phyloP scores from a whole-genome alignment of 2,113 vertebrate species.

The Nibea albiflora region DNA sequence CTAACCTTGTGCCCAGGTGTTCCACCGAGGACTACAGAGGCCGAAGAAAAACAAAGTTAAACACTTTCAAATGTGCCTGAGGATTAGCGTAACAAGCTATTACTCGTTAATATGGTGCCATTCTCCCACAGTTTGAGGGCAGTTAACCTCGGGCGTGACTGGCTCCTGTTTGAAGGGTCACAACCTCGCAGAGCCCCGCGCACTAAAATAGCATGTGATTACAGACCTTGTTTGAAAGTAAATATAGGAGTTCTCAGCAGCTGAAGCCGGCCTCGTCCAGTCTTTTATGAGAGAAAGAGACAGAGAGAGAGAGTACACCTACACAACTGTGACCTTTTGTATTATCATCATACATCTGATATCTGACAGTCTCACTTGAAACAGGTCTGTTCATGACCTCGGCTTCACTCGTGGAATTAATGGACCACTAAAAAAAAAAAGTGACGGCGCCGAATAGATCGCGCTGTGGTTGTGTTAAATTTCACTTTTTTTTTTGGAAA shows the following conservation, averaged over 20 bases:
- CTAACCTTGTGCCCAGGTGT: constrained; percentile 76
- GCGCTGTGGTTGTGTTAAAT: neutral
- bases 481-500: constrained; percentile 7
- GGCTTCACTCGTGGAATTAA: neutral
- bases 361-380: neutral
- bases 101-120: constrained; percentile 80
- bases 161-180: constrained; percentile 82
- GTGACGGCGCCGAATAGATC: neutral
- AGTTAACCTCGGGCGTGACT: constrained; percentile 78
- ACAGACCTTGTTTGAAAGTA: constrained; percentile 79
- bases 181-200: constrained; percentile 68
- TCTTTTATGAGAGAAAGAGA: constrained; percentile 22
- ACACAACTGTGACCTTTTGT: constrained; percentile 21
- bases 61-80: constrained; percentile 82
- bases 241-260: constrained; percentile 77
- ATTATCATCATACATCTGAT: neutral
- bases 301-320: constrained; percentile 20
- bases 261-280: constrained; percentile 46
- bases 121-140: constrained; percentile 78
- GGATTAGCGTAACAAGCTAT: constrained; percentile 80
- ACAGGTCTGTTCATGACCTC: neutral
- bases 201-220: constrained; percentile 82
- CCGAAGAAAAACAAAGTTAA: constrained; percentile 78
- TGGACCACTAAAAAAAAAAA: neutral
- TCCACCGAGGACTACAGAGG: constrained; percentile 43